These are phyloP conservation scores for Spilogale gracilis DNA, from an alignment of 2,113 vertebrate species.

Conservation along the genomic window DNA sequence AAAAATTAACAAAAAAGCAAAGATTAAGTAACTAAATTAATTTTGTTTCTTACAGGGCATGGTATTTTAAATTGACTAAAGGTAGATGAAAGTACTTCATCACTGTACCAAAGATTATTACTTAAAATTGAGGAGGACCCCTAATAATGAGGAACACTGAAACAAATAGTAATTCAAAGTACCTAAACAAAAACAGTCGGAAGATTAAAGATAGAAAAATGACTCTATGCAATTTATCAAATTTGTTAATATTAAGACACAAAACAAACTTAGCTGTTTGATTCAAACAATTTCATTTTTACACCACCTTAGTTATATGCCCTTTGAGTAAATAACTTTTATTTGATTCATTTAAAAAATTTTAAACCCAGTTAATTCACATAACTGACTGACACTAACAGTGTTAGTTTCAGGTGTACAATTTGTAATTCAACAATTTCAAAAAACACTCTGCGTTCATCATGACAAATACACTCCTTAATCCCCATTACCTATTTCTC, in stretches of 20 bases:
- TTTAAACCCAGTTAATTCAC: background rate
- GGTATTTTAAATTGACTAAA: background rate
- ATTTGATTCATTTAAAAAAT: background rate
- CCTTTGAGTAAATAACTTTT: background rate
- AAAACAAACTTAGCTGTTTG: conserved; percentile 1
- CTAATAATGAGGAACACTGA: background rate
- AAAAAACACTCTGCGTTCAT: background rate
- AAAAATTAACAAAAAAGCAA: background rate
- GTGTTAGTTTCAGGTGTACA: background rate
- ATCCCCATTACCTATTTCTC: background rate
- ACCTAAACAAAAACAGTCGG: background rate
- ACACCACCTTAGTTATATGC: background rate
- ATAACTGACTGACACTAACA: background rate
- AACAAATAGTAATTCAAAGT: background rate
- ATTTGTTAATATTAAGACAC: background rate
- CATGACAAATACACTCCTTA: background rate
- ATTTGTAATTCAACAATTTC: background rate
- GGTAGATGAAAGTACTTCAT: background rate
- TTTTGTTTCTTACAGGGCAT: background rate
- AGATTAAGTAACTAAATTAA: background rate
- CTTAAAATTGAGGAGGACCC: background rate
- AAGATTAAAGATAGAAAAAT: conserved; percentile 28
- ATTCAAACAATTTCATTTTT: conserved; percentile 37
- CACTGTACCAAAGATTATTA: background rate
- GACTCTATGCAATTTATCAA: background rate